A percentile compares a stretch with the other conserved stretches of the same genome.
Conservation (phyloP, 2,888 invertebrate genomes). For the Rotaria macrura region DNA sequence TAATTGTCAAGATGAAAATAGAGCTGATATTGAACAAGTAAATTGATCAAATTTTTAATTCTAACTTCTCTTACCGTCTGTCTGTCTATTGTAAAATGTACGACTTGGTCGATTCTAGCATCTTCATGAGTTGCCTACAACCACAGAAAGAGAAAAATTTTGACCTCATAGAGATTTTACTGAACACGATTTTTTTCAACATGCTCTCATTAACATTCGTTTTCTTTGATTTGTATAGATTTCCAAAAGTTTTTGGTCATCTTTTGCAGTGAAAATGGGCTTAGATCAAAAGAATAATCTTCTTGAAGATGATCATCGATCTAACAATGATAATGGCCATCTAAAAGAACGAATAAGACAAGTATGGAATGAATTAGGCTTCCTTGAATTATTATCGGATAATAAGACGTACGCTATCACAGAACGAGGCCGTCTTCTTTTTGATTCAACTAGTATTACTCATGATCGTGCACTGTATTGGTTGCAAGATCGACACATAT, state of each 20-base stretch:
- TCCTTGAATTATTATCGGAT: background rate
- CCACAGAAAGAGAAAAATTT: too few relatives aligned
- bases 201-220: too few relatives aligned
- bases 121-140: too few relatives aligned
- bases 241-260: background rate
- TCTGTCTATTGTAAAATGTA: too few relatives aligned
- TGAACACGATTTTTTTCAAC: too few relatives aligned
- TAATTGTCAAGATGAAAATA: background rate
- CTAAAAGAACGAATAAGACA: background rate
- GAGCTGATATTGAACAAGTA: background rate
- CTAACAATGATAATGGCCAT: background rate
- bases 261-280: background rate
- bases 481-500: background rate
- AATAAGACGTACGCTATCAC: background rate
- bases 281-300: background rate
- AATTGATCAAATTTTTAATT: too few relatives aligned
- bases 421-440: background rate
- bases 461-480: background rate
- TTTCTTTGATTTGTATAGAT: background rate
- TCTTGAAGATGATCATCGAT: background rate
- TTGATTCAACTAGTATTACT: background rate
- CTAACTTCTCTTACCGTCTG: too few relatives aligned
- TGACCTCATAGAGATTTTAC: background rate
- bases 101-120: too few relatives aligned
- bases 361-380: background rate